Evolutionary conservation across 1,140 invertebrate species (phyloP).

Genomic region (Heliconius himera): DNA sequence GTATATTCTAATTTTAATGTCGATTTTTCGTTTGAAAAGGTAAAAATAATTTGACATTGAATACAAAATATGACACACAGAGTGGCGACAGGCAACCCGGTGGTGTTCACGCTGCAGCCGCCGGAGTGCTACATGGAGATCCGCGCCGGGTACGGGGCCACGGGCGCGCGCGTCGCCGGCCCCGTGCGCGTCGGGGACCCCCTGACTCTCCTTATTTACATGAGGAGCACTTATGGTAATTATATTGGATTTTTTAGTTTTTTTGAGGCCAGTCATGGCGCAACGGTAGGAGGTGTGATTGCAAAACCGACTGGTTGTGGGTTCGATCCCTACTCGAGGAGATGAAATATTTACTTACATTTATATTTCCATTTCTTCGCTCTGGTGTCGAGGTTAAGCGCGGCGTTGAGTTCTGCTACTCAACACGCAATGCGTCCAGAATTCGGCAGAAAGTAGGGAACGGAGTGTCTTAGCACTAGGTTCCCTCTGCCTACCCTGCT

Average conservation of each 20-base stretch:
- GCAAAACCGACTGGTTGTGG: no score
- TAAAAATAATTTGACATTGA: background rate
- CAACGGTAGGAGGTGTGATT: no score
- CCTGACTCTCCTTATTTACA: slow-evolving; percentile 95
- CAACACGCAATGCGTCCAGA: no score
- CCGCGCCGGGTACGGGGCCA: slow-evolving; percentile 92
- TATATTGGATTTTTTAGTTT: background rate
- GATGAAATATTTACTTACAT: no score
- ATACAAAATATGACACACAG: slow-evolving; percentile 69
- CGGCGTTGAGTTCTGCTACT: no score
- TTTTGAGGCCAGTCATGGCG: no score
- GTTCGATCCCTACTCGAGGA: no score
- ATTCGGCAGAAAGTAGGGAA: no score
- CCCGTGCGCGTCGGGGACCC: slow-evolving; percentile 96
- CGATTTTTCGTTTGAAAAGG: background rate
- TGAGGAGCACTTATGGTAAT: slow-evolving; percentile 95
- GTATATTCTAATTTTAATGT: background rate
- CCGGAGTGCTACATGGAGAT: slow-evolving; percentile 98
- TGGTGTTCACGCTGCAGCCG: slow-evolving; percentile 95
- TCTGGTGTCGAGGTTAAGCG: no score
- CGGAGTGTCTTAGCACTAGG: no score
- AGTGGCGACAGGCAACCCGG: slow-evolving; percentile 95
- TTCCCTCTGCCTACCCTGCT: no score
- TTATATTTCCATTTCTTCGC: no score
- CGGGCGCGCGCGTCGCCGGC: slow-evolving; percentile 91